Percentiles rank a stretch among this genome's conserved stretches.
phyloP scores from a whole-genome alignment of 2,888 invertebrate species.

The Tipula helvola region DNA sequence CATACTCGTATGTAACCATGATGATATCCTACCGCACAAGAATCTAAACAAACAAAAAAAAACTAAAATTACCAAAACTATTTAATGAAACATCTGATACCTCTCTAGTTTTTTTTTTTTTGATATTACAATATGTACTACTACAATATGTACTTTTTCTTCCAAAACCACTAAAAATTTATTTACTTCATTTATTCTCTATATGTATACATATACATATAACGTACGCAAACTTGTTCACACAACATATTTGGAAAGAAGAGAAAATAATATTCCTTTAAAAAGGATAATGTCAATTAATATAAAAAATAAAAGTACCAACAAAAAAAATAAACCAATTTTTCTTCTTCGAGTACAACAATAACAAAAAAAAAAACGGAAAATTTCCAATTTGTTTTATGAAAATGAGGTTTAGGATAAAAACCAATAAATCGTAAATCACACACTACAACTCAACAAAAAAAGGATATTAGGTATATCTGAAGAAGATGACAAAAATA shows the following conservation, averaged over 20 bases:
- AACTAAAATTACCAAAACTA: neutral
- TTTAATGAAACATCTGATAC: neutral
- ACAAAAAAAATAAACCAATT: neutral
- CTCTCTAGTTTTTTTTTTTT: neutral
- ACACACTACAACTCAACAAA: neutral
- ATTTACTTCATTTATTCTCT: neutral
- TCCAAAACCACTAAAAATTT: neutral
- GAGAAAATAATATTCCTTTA: neutral
- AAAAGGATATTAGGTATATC: neutral
- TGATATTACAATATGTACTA: neutral
- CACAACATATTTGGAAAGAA: neutral
- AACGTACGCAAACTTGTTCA: no score
- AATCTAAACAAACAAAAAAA: neutral
- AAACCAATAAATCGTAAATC: conserved; percentile 4
- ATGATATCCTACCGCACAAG: neutral
- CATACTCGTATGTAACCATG: neutral
- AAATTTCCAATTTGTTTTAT: neutral
- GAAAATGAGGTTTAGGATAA: neutral
- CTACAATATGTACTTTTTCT: neutral
- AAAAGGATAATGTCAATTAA: conserved; percentile 4
- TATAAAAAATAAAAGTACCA: neutral
- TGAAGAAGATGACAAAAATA: neutral
- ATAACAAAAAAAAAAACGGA: neutral
- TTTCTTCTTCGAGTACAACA: neutral
- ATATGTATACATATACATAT: neutral